Base-by-base conservation (phyloP, 2,888 invertebrate genomes). In the Nezara viridula region DNA sequence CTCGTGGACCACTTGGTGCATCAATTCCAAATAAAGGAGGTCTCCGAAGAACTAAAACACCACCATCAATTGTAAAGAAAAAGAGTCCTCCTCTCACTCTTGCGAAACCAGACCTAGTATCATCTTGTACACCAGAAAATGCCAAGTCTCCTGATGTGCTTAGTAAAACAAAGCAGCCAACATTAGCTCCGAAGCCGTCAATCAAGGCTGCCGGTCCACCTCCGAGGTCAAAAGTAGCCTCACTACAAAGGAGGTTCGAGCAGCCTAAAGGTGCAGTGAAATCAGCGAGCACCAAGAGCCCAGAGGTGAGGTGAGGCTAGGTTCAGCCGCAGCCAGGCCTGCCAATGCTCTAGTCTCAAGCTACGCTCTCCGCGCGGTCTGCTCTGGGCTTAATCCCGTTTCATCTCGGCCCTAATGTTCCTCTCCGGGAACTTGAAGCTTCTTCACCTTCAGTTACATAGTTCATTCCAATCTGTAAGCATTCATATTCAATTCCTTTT, bases 191-290 rank as follows among this genome's bases (percentile, higher is more conserved):
- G 0, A 91, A 91, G 90, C 91, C 89, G 87, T 73, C 89, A 19
- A 66, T 89, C 2, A 90, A 90, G 44, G 27, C 73, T 2, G 86
- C 55, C 12, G 81, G 91, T 91, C 86, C 92, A 89, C 92, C 94
- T 4, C 93, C 93, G 89, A 95, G 95, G 92, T 96, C 96, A 37
- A 96, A 95, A 92, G 96, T 96, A 89, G 96, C 96, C 50, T 95
- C 95, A 90, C 93, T 97, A 91, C 96, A 97, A 92, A 96, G 96
- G 92, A 96, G 96, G 92, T 97, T 96, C 92, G 96, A 97, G n/a
- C 86, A 50, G 24, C 81, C 52, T 1, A 88, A 88, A 85, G 37
- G 50, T 27, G 37, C 55, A 37, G 24, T 12, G 0, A 85, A 85
- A 27, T 37, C 50, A 16, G 2, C 21, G 37, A 24, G 24, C 4